Evolutionary conservation across 2,797 vertebrate genomes (phyloP), one percentile per base, ranked within the genome.

Genomic region (Pachyuromys duprasi): DNA sequence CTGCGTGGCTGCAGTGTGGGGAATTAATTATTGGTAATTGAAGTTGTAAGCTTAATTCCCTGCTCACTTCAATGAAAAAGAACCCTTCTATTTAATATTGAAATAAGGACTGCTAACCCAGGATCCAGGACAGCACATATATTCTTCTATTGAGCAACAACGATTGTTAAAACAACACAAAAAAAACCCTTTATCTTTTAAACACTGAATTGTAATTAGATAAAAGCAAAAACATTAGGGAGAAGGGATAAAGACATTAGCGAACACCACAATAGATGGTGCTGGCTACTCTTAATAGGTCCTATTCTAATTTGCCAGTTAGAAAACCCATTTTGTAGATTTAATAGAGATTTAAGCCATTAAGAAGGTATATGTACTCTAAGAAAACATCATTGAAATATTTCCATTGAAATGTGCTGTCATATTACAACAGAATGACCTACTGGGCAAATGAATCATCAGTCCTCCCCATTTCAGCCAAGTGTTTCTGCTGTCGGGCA

Each of bases 1-100:
- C 98, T 98, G 94, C 94, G 97, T 98, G 98, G 96, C 98, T 98
- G 97, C 97, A 98, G 97, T 96, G 94, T 93, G 76, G 98, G 98
- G 98, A 98, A 98, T 98, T 98, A 98, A 97, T 98, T 98, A 98
- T 98, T 98, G 95, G 98, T 98, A 98, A 98, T 98, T 99, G 98
- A 98, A 98, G 97, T 98, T 98, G 97, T 98, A 98, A 98, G 98
- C 97, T 97, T 97, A 98, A 98, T 98, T 98, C 98, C 97, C 98
- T 97, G 94, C 94, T 92, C 97, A 92, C 90, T 97, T 97, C 93
- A 96, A 82, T 98, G 97, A 95, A 98, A 98, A 98, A 94, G 96
- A 93, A 97, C 70, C 83, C 92, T 97, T 98, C 98, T 98, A 98
- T 98, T 98, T 98, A 98, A 98, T 98, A 98, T 94, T 98, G 97